phyloP scores from a whole-genome alignment of 2,797 vertebrate species.

The Takifugu ocellatus region DNA sequence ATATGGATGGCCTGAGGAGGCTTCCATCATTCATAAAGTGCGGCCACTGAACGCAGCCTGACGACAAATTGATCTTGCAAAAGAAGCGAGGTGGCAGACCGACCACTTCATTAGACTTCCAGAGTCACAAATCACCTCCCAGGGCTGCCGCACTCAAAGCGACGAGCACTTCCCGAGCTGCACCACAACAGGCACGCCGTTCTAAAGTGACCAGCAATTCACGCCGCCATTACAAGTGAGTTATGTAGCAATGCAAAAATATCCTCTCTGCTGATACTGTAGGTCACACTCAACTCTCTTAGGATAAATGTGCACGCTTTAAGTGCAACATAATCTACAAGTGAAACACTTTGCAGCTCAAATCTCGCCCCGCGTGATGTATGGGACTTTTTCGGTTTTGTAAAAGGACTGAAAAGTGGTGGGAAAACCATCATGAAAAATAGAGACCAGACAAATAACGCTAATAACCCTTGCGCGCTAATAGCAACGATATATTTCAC shows the following conservation, averaged over 20 bases:
- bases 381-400: not conserved
- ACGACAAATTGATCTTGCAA: constrained; percentile 84
- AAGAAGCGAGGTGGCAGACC: constrained; percentile 82
- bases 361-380: constrained; percentile 2
- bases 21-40: constrained; percentile 85
- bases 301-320: constrained; percentile 35
- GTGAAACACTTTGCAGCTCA: constrained; percentile 18
- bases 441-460: constrained; percentile 5
- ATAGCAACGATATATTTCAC: not conserved
- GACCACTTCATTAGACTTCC: constrained; percentile 85
- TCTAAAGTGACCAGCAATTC: constrained; percentile 60
- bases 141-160: constrained; percentile 62
- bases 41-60: constrained; percentile 62
- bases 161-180: constrained; percentile 50
- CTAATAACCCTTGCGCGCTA: too few species aligned
- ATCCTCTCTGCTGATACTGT: constrained; percentile 42
- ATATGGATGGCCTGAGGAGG: constrained; percentile 81
- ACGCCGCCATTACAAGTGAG: constrained; percentile 65
- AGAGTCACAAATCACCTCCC: constrained; percentile 79
- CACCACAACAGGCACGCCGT: constrained; percentile 54
- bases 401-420: not conserved
- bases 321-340: constrained; percentile 36
- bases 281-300: constrained; percentile 38
- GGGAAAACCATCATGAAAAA: not conserved
- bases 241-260: constrained; percentile 64